Conservation (phyloP, 1,140 invertebrate species). For the Acromyrmex heyeri region DNA sequence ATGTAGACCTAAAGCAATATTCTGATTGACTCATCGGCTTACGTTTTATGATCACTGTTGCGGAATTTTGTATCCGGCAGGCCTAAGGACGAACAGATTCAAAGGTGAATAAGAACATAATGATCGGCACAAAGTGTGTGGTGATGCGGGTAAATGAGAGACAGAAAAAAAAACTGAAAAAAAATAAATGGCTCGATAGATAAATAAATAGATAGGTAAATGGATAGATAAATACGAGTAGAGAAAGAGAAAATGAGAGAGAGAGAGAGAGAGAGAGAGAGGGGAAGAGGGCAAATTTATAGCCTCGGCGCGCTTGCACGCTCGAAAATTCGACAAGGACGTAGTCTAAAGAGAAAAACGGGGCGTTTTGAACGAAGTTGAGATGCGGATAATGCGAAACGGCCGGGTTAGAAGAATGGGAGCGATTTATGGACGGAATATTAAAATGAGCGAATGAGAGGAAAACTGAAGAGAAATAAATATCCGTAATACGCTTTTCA, state of each 20-base stretch:
- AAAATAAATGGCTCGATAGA: neutral
- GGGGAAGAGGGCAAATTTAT: constrained; percentile 30
- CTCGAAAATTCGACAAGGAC: constrained; percentile 61
- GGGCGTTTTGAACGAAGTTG: constrained; percentile 50
- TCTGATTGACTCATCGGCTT: no score
- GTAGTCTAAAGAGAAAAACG: constrained; percentile 48
- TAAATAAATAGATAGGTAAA: neutral
- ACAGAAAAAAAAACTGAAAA: neutral
- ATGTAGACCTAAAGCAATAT: no score
- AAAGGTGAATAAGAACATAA: constrained; percentile 44
- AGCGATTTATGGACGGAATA: constrained; percentile 52
- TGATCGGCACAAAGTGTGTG: constrained; percentile 15
- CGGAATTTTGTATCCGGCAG: no score
- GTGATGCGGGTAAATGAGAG: constrained; percentile 18
- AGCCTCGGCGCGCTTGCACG: constrained; percentile 39
- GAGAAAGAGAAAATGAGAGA: constrained; percentile 1
- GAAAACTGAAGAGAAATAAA: constrained; percentile 54
- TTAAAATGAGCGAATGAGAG: constrained; percentile 57
- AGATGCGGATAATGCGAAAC: constrained; percentile 45
- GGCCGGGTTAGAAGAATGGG: constrained; percentile 15
- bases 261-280: neutral
- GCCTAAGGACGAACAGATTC: constrained; percentile 26
- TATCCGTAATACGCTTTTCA: constrained; percentile 45
- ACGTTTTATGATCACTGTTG: no score
- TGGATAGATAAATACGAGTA: neutral